phyloP scores from a whole-genome alignment of 2,888 invertebrate genomes.

The Chironomus riparius region DNA sequence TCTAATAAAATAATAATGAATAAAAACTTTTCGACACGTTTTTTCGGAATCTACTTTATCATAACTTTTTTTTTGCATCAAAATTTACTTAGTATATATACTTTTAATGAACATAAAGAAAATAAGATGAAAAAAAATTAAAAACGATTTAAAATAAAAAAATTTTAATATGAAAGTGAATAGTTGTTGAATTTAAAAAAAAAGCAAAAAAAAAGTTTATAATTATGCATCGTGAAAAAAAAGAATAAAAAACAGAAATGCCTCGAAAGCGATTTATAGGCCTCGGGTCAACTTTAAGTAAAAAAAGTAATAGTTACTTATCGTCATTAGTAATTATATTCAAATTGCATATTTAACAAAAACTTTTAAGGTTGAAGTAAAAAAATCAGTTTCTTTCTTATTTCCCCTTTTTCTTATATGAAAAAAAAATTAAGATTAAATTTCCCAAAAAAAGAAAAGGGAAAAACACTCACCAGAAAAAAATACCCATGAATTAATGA shows the following conservation, averaged over 20 bases:
- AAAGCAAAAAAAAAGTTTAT: constrained; percentile 21
- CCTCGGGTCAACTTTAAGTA: constrained; percentile 10
- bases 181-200: constrained; percentile 29
- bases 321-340: constrained; percentile 18
- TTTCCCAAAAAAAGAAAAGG: background rate
- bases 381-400: constrained; percentile 9
- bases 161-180: constrained; percentile 27
- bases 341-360: constrained; percentile 22
- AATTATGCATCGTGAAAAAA: background rate
- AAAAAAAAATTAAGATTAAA: constrained; percentile 2
- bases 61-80: constrained; percentile 1
- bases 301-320: constrained; percentile 3
- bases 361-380: constrained; percentile 6
- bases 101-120: background rate
- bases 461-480: background rate
- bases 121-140: too few relatives aligned
- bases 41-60: constrained; percentile 4
- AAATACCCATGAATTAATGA: background rate
- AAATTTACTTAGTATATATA: constrained; percentile 4
- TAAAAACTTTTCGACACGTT: constrained; percentile 3
- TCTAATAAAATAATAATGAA: background rate
- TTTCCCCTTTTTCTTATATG: constrained; percentile 1
- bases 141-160: constrained; percentile 14
- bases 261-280: background rate
- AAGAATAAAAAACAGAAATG: constrained; percentile 7